A percentile compares a stretch with the other conserved stretches of the same genome.
These are phyloP conservation scores for Pentalonia nigronervosa DNA, from an alignment of 1,140 invertebrate genomes.

Conservation along the genomic window DNA sequence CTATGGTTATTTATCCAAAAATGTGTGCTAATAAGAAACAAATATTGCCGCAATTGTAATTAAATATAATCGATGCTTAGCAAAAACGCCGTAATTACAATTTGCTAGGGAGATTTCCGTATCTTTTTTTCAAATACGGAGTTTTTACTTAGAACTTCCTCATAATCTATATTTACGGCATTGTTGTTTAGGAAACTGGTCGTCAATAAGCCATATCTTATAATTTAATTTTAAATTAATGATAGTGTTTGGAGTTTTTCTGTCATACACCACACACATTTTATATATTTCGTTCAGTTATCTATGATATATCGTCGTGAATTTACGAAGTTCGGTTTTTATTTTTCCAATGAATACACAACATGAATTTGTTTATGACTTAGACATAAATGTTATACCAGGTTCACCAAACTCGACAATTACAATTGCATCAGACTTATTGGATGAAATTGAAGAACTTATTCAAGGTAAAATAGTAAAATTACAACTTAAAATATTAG, in stretches of 20 bases:
- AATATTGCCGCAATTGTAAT: neutral
- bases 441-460: neutral
- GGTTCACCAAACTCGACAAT: neutral
- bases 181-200: neutral
- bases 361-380: neutral
- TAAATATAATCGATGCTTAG: neutral
- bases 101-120: neutral
- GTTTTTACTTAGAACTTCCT: neutral
- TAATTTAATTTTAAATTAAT: constrained; percentile 11
- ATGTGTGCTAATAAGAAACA: neutral
- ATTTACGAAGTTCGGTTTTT: neutral
- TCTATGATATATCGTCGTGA: too few relatives aligned
- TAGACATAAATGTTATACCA: neutral
- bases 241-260: too few relatives aligned
- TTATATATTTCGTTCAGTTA: too few relatives aligned
- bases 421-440: neutral
- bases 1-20: neutral
- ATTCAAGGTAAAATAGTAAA: constrained; percentile 15
- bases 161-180: neutral
- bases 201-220: neutral
- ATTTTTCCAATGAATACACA: neutral
- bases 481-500: constrained; percentile 15
- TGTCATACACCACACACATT: too few relatives aligned
- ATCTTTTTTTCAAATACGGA: neutral
- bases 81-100: neutral